Evolutionary conservation across 1,140 invertebrate species (phyloP), one percentile per base, ranked within the genome.

Genomic region (Solenopsis invicta): DNA sequence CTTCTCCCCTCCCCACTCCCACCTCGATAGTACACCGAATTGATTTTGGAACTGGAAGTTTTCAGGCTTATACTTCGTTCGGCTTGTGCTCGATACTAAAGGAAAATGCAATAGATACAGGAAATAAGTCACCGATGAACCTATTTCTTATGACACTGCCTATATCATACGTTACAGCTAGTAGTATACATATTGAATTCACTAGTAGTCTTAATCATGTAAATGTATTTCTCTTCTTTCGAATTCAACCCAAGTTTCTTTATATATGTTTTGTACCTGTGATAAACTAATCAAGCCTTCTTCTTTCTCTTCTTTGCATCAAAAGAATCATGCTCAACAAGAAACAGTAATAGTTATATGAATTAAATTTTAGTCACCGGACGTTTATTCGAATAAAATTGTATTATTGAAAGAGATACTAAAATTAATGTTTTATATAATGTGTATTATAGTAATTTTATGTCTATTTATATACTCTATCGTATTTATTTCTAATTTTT

Each of bases 401-500:
- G 88, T 88, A 90, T 88, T 87, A 82, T 86, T 71, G 61, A 86
- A 89, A 87, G 72, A 87, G 78, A 92, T 69, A 88, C 72, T 76
- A 90, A 91, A 91, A 92, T 92, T 87, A 89, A 94, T 93, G 93
- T 94, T 95, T 94, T 95, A 95, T 95, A 94, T 92, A 89, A 93
- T 93, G 86, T 95, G 94, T 95, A 95, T 94, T 91, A 95, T 95
- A 95, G 94, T 95, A 93, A 93, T 92, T 93, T 93, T 94, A 94
- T 92, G 91, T 91, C 89, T 91, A 89, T 93, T 94, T 95, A 94
- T 95, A 59, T n/a, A 16, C 29, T 72, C 91, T n/a, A n/a, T 88
- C 93, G 90, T 95, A 95, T 95, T 95, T 95, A 95, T 95, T 95
- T 94, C 92, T 91, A 92, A 93, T 93, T 93, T 87, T 88, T 92